Percentiles rank a stretch among this genome's conserved stretches.
Evolutionary conservation across 1,140 invertebrate genomes (phyloP).

Genomic region (Bombus waltoni): DNA sequence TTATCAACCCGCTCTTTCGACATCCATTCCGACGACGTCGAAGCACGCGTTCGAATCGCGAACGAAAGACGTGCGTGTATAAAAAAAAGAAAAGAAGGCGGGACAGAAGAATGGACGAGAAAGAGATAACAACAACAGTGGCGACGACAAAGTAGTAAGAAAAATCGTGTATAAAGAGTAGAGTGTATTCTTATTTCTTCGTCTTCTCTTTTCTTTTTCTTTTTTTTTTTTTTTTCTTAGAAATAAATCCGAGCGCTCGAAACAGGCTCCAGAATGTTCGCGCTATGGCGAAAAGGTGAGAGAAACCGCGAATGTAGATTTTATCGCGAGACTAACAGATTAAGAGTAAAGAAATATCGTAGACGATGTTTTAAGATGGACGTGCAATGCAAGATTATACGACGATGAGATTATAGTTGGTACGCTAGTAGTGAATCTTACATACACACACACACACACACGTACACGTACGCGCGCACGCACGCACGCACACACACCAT

Average conservation of each 20-base stretch:
- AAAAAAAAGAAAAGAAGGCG: background rate
- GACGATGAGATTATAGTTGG: slow-evolving; percentile 39
- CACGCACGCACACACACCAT: background rate
- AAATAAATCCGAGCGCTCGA: background rate
- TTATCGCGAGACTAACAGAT: slow-evolving; percentile 33
- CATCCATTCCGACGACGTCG: slow-evolving; percentile 28
- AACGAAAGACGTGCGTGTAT: background rate
- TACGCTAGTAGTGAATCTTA: slow-evolving; percentile 57
- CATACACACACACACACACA: background rate
- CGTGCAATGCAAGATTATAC: slow-evolving; percentile 29
- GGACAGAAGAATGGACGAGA: background rate
- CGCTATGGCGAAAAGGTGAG: background rate
- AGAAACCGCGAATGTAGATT: slow-evolving; percentile 31
- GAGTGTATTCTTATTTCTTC: background rate
- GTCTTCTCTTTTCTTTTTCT: background rate
- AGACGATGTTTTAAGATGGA: slow-evolving; percentile 6
- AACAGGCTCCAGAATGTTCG: background rate
- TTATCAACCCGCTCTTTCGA: slow-evolving; percentile 47
- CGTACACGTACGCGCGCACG: no score
- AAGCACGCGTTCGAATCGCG: background rate
- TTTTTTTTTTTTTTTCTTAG: background rate
- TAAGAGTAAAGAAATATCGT: slow-evolving; percentile 5
- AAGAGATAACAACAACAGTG: no score
- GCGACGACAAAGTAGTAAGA: background rate
- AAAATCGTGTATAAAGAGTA: slow-evolving; percentile 36